Evolutionary conservation across 2,797 vertebrate genomes (phyloP).

Genomic region (Lacerta bilineata): DNA sequence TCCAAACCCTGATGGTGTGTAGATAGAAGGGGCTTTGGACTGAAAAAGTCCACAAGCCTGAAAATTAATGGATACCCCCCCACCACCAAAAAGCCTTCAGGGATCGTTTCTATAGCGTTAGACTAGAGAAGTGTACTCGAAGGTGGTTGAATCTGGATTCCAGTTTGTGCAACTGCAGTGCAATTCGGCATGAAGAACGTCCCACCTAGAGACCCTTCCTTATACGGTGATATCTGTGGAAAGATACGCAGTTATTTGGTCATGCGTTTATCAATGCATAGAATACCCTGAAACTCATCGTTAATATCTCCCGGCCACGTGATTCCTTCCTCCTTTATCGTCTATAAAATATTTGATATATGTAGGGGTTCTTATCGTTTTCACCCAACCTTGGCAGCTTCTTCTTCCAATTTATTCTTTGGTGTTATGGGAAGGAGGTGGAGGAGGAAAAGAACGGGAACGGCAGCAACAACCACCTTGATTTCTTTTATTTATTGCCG

Average conservation of each 20-base stretch:
- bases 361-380: too few relatives aligned
- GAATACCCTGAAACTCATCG: neutral
- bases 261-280: neutral
- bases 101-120: too few relatives aligned
- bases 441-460: too few relatives aligned
- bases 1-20: neutral
- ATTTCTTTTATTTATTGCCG: neutral
- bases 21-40: neutral
- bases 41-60: neutral
- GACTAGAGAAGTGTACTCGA: too few relatives aligned
- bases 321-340: too few relatives aligned
- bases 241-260: neutral
- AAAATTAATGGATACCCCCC: neutral
- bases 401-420: neutral
- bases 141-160: too few relatives aligned
- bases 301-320: neutral
- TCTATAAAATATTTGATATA: too few relatives aligned
- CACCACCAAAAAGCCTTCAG: too few relatives aligned
- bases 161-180: too few relatives aligned
- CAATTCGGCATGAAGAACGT: neutral
- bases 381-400: neutral
- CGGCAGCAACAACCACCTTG: too few relatives aligned
- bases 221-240: neutral
- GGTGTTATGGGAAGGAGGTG: too few relatives aligned
- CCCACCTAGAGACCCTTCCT: neutral